Conservation (phyloP, 2,797 vertebrate species). For the Clarias fuscus region DNA sequence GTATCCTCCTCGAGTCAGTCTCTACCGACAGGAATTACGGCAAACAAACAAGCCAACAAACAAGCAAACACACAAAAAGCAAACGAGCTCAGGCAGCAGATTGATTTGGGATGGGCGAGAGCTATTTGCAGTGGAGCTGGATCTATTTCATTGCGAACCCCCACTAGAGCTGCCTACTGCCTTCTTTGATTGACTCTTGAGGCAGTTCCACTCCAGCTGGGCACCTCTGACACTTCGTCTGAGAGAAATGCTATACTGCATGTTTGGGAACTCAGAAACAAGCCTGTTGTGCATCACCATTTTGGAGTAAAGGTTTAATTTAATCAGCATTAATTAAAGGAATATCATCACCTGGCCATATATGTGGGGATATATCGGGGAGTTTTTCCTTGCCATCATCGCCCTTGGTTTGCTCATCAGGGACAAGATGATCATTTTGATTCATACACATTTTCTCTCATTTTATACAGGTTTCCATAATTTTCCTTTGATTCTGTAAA, state of each 20-base stretch:
- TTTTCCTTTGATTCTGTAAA: no score
- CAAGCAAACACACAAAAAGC: constrained; percentile 71
- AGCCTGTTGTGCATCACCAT: neutral
- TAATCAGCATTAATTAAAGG: neutral
- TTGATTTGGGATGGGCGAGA: constrained; percentile 65
- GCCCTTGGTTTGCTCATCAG: no score
- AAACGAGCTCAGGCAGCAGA: constrained; percentile 73
- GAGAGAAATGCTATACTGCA: constrained; percentile 13
- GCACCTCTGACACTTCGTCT: constrained; percentile 34
- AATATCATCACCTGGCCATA: neutral
- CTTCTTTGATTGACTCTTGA: constrained; percentile 72
- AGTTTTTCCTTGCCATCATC: no score
- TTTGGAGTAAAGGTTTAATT: neutral
- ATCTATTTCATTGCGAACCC: constrained; percentile 77
- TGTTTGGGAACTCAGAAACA: neutral
- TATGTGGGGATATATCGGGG: no score
- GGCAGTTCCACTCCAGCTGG: constrained; percentile 45
- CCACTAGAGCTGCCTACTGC: constrained; percentile 63
- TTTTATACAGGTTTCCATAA: no score
- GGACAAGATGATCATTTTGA: no score
- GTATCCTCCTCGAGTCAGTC: constrained; percentile 44
- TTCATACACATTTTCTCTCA: no score
- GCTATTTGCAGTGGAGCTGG: constrained; percentile 72
- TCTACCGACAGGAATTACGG: constrained; percentile 69
- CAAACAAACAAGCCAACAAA: constrained; percentile 79